phyloP scores from a whole-genome alignment of 2,797 vertebrate genomes.

The Columba guinea region DNA sequence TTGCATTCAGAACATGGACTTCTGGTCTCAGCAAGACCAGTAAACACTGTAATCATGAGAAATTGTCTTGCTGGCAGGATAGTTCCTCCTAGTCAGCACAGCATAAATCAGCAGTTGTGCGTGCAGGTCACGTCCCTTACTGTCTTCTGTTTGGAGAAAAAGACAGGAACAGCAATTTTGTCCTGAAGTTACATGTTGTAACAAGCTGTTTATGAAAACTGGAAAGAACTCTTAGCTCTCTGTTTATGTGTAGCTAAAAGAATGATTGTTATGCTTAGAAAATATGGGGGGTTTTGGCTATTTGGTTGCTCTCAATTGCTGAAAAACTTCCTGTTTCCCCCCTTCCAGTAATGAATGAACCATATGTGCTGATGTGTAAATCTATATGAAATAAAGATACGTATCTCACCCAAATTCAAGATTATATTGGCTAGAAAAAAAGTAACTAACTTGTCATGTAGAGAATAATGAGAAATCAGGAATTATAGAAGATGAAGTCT shows the following conservation, averaged over 20 bases:
- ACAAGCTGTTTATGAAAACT: neutral
- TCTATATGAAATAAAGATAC: neutral
- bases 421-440: neutral
- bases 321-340: neutral
- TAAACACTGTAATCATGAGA: conserved; percentile 33
- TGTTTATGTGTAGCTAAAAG: neutral
- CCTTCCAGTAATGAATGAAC: neutral
- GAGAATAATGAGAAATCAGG: neutral
- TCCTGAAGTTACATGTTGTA: neutral
- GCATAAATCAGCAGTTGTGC: neutral
- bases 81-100: conserved; percentile 7
- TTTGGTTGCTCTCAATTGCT: neutral
- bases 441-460: neutral
- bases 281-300: accelerated
- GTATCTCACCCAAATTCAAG: neutral
- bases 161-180: neutral
- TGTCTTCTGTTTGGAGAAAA: neutral
- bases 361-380: neutral
- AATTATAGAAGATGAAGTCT: neutral
- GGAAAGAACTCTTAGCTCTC: neutral
- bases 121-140: neutral
- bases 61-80: conserved; percentile 19
- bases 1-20: conserved; percentile 8
- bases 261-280: neutral
- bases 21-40: neutral